Base-by-base conservation (phyloP, 2,888 invertebrate genomes). In the Steinernema scapterisci region DNA sequence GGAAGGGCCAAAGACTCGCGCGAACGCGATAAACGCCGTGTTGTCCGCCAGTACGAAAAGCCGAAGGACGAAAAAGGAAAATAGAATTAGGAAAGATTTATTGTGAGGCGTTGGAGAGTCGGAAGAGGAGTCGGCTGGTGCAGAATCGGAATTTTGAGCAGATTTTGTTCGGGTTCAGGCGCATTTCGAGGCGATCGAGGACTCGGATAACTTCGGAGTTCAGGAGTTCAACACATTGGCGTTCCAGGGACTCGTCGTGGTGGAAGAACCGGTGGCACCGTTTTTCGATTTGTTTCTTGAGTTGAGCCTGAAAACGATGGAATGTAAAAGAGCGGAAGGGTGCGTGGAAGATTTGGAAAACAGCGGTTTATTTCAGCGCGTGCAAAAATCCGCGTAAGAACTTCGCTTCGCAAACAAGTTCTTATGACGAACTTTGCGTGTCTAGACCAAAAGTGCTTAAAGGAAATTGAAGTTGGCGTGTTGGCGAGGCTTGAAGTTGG, bases 121-220 rank as follows among this genome's bases (percentile, higher is more conserved):
- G 48, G 13, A 19, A 48, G 23, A 54, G 21, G 23, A 54, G 25
- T 19, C 21, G 19, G 54, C 13, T 13, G 54, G 5, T 27, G 31
- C 63, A 63, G n/a, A 63, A 63, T 11, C 31, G 63, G 63, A 63
- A 63, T 25, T 63, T 38, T 16, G 63, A 63, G 31, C 63, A 63
- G 63, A 63, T 63, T 25, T 63, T 63, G 63, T 63, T 63, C 3
- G 63, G 63, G 38, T 63, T 63, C 25, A 63, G 27, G 19, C 63
- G 25, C 27, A 27, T 63, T 25, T 63, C 63, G 13, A 25, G 25
- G 13, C 63, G 63, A n/a, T 63, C 31, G 7, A 63, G 63, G 1
- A 63, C 3, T 25, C 38, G 27, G 63, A 31, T 31, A 16, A 63
- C 25, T 6, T 19, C 63, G 23, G 16, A 31, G 38, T 23, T 27